A percentile compares a stretch with the other conserved stretches of the same genome.
Evolutionary conservation across 35 echinoderm and acorn worm genomes (phyloP).

Genomic region (Lytechinus variegatus): DNA sequence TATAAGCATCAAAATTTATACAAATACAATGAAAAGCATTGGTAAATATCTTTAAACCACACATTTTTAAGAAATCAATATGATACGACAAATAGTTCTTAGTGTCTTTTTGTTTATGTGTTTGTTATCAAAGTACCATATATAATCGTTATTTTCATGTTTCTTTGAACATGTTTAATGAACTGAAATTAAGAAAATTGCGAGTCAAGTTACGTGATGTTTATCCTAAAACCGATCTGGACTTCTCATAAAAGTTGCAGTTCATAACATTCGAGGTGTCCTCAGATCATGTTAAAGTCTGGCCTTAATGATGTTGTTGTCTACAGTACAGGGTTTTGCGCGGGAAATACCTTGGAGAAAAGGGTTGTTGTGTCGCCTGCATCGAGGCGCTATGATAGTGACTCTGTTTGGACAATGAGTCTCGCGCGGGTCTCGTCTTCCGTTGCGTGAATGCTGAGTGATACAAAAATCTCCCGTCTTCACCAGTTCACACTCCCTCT

Average conservation of each 20-base stretch:
- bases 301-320: slow-evolving; percentile 3
- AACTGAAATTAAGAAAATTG: not conserved
- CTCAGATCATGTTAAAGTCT: not conserved
- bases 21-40: too few relatives aligned
- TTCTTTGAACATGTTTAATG: too few relatives aligned
- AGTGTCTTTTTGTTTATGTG: not conserved
- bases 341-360: not conserved
- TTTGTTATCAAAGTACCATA: too few relatives aligned
- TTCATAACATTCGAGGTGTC: not conserved
- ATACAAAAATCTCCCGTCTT: not conserved
- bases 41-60: too few relatives aligned
- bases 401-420: not conserved
- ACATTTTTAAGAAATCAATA: too few relatives aligned
- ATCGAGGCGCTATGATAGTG: not conserved
- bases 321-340: not conserved
- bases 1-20: too few relatives aligned
- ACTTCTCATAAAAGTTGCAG: not conserved
- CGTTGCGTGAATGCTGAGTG: not conserved
- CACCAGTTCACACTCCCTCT: not conserved
- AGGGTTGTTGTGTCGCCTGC: not conserved
- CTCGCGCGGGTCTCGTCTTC: not conserved
- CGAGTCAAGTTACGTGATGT: not conserved
- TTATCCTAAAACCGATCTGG: not conserved
- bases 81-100: not conserved
- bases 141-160: not conserved